Base-by-base conservation (phyloP, 2,888 invertebrate genomes). In the Argyresthia goedartella region DNA sequence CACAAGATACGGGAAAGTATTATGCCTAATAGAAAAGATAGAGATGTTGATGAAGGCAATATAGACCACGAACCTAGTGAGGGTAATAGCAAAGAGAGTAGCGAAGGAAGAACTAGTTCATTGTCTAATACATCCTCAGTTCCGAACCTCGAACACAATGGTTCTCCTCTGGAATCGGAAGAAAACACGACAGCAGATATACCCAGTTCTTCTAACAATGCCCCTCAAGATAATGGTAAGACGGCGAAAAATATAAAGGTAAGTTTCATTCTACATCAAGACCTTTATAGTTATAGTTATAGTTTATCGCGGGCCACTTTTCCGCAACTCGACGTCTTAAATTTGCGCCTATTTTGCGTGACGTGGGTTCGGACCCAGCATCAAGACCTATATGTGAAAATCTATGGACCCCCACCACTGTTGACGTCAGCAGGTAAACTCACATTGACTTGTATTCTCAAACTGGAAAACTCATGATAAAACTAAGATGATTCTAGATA, bases 1-100 rank as follows among this genome's bases (percentile, higher is more conserved):
- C 86, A 88, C 63, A 88, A 88, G 73, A 77, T 91, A 65, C 86
- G 91, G 45, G 87, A 87, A 69, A 73, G 72, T 67, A 71, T 88
- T 60, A 86, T 76, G 64, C 64, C 69, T 62, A 60, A 59, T 57
- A 69, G 64, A 53, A 65, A 63, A 52, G 57, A 60, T n/a, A n/a
- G n/a, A n/a, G n/a, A 52, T 39, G 61, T 60, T 25, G 50, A 54
- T 53, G 67, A 67, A 54, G 62, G 57, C 51, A 67, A 66, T 51
- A 59, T 63, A 55, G 72, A 69, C 52, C 60, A 63, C 6, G 25
- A 25, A 53, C 9, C 9, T n/a, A 63, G 56, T 55, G 73, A 73
- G 39, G 72, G 75, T 42, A 71, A 62, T 52, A 67, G 67, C 58
- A 71, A 72, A 57, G 73, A 75, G 53, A 63, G 62, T 1, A 64